phyloP scores from a whole-genome alignment of 2,888 invertebrate species.

The Cephalotes varians region DNA sequence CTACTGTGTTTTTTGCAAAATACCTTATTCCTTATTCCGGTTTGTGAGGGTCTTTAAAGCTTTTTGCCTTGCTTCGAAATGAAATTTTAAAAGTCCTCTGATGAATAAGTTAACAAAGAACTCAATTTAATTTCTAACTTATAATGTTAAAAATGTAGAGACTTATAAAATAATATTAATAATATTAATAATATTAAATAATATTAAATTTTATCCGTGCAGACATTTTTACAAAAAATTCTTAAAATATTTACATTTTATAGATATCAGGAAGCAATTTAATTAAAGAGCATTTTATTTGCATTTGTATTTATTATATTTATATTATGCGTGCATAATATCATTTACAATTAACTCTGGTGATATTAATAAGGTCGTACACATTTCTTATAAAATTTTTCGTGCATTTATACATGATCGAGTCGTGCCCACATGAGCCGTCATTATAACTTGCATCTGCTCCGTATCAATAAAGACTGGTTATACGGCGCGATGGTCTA shows the following conservation, averaged over 20 bases:
- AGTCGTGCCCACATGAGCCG: slow-evolving; percentile 56
- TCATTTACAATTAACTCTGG: not conserved
- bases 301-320: not conserved
- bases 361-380: not conserved
- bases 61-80: slow-evolving; percentile 1
- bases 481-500: slow-evolving; percentile 66
- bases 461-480: slow-evolving; percentile 72
- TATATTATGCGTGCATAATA: not conserved
- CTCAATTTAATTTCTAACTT: not conserved
- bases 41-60: not conserved
- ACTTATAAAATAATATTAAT: not conserved
- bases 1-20: slow-evolving; percentile 36
- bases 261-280: not conserved
- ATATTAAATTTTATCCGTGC: not conserved
- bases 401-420: slow-evolving; percentile 17
- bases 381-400: not conserved
- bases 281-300: slow-evolving; percentile 3
- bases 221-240: not conserved
- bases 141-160: not conserved
- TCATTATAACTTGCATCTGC: slow-evolving; percentile 71
- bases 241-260: not conserved
- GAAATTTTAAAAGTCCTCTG: not conserved
- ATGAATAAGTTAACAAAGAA: not conserved
- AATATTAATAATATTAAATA: too few species aligned
- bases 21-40: not conserved